Evolutionary conservation across 2,113 vertebrate species (phyloP), one percentile per base, ranked within the genome.

Genomic region (Psammodynastes pulverulentus): DNA sequence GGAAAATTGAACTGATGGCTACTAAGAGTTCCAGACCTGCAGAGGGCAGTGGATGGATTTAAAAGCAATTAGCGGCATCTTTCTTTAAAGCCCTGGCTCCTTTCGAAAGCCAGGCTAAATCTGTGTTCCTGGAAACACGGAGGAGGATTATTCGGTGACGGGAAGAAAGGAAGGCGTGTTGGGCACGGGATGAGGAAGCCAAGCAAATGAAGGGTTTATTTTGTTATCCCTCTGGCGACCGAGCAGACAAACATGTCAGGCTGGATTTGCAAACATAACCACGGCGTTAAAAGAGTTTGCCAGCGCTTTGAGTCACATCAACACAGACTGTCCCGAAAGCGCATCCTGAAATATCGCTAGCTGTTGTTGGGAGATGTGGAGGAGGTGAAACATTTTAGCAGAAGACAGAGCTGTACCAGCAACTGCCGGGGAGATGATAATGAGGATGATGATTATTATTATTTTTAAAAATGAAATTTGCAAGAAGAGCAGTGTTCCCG

Each of bases 301-400:
- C 58, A 93, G 86, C 51, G 45, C 34, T 91, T 92, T 91, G 62
- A 91, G 90, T 93, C 92, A 91, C 52, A 45, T 52, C 45, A 93
- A 91, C 86, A 56, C 86, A 91, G 45, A 52, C 58, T 46, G 46
- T 91, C 85, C 72, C 7, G 3, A 52, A 72, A 39, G 88, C 26
- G 39, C n/a, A 91, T 24, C 19, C 10, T 51, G 24, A 91, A 58
- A 89, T 91, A 91, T 46, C 52, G 43, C 52, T n/a, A 51, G 92
- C 12, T 46, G 17, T 58, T 34, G 24, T 62, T 85, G 9, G 46
- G 52, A 93, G 72, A 51, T 10, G 10, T 8, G 48, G n/a, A 10
- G 5, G 52, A 49, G n/a, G 62, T 29, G 15, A 21, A 15, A 34
- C n/a, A 2, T 84, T 51, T 62, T 4, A 86, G n/a, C 39, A 24